Percentiles rank a stretch among this genome's conserved stretches.
phyloP scores from a whole-genome alignment of 1,140 invertebrate species.

The Sminthurides bifidus region DNA sequence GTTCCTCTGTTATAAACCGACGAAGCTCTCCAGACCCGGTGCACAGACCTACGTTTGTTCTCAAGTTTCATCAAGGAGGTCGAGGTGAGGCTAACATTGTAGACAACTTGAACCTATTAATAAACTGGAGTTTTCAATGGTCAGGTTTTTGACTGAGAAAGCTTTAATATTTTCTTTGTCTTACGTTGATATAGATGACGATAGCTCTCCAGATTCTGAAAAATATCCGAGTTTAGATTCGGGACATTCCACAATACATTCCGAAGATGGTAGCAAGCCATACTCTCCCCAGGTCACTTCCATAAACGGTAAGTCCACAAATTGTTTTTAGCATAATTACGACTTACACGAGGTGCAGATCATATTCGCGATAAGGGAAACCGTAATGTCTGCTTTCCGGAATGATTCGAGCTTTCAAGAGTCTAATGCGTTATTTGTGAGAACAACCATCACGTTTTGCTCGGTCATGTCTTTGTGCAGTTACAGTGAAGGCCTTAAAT shows the following conservation, averaged over 20 bases:
- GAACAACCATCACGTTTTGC: too few species aligned
- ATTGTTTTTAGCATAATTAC: too few species aligned
- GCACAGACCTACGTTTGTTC: slow-evolving; percentile 51
- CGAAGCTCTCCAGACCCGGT: neutral
- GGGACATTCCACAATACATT: slow-evolving; percentile 77
- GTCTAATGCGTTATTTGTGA: too few species aligned
- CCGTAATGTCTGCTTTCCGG: too few species aligned
- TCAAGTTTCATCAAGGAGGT: slow-evolving; percentile 38
- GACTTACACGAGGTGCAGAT: too few species aligned
- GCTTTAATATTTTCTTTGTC: neutral
- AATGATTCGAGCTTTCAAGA: too few species aligned
- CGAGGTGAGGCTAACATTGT: slow-evolving; percentile 4
- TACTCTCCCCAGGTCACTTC: slow-evolving; percentile 50
- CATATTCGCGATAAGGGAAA: too few species aligned
- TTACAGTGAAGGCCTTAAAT: too few species aligned
- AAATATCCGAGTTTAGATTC: slow-evolving; percentile 67
- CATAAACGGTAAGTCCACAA: slow-evolving; percentile 32
- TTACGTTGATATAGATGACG: slow-evolving; percentile 46
- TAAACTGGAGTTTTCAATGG: too few species aligned
- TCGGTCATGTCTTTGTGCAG: too few species aligned
- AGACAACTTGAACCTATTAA: neutral
- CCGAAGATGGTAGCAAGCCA: slow-evolving; percentile 70
- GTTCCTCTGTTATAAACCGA: too few species aligned
- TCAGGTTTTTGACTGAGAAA: too few species aligned
- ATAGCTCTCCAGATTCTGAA: slow-evolving; percentile 73